Evolutionary conservation across 2,888 invertebrate species (phyloP).

Genomic region (Diarsia dahlii): DNA sequence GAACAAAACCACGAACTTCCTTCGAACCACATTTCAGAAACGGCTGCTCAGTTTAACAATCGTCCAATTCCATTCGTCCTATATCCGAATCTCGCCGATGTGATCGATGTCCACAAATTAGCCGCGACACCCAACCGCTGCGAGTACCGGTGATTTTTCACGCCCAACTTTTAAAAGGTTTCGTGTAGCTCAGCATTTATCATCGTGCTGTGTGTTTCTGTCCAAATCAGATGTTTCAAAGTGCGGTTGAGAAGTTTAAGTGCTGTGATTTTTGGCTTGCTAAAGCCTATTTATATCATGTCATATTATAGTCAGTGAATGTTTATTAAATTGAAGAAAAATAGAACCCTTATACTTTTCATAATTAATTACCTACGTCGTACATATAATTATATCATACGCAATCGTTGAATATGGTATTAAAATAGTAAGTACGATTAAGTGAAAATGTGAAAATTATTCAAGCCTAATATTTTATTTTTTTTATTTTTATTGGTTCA

Average conservation of each 20-base stretch:
- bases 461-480: no score
- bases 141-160: constrained; percentile 78
- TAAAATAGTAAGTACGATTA: no score
- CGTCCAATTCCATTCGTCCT: constrained; percentile 53
- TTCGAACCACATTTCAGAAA: not conserved
- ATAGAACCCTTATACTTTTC: no score
- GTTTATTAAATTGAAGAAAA: not conserved
- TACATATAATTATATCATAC: no score
- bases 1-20: not conserved
- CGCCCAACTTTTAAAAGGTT: constrained; percentile 80
- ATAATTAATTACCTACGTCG: no score
- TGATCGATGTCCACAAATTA: constrained; percentile 83
- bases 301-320: not conserved
- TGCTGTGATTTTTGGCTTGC: not conserved
- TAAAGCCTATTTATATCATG: not conserved
- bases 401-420: no score
- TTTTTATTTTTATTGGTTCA: no score
- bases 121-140: constrained; percentile 72
- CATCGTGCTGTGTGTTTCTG: constrained; percentile 62
- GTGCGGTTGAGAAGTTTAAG: constrained; percentile 46
- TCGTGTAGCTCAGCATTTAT: constrained; percentile 71
- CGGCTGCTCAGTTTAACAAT: not conserved
- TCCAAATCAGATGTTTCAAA: constrained; percentile 59
- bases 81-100: constrained; percentile 60
- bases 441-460: no score